Conservation (phyloP, 2,113 vertebrate species). For the Propithecus coquereli region DNA sequence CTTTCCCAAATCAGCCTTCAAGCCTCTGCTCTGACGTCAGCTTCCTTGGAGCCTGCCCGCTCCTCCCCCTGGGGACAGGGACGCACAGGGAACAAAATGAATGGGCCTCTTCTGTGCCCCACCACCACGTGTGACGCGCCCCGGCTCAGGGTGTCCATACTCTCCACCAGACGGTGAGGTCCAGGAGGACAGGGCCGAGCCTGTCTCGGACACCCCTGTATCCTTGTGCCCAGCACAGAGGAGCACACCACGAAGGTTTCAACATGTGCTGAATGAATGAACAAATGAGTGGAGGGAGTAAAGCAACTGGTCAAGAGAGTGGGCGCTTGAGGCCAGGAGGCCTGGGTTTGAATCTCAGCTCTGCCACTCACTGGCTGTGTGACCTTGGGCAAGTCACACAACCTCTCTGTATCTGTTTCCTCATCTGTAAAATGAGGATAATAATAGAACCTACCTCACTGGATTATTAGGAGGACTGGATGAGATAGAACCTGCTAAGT, state of each 20-base stretch:
- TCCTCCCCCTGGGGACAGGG: neutral
- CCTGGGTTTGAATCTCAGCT: neutral
- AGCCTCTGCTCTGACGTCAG: neutral
- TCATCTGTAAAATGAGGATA: neutral
- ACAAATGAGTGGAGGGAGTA: neutral
- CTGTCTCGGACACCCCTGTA: neutral
- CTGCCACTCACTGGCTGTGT: neutral
- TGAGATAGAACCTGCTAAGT: neutral
- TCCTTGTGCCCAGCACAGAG: neutral
- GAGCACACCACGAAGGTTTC: neutral
- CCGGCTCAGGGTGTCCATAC: too few species aligned
- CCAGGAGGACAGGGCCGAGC: neutral
- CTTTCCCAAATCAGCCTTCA: neutral
- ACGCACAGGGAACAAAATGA: neutral
- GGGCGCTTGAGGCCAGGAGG: neutral
- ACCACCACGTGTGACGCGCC: accelerated
- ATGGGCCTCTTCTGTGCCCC: neutral
- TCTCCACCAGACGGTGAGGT: neutral
- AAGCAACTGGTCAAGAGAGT: neutral
- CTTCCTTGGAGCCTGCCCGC: neutral
- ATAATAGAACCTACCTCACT: neutral
- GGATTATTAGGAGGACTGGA: neutral
- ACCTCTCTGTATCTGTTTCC: neutral
- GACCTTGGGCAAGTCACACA: neutral
- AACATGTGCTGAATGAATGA: neutral